A percentile compares a stretch with the other conserved stretches of the same genome.
Evolutionary conservation across 2,797 vertebrate species (phyloP).

Genomic region (Smutsia temminckii): DNA sequence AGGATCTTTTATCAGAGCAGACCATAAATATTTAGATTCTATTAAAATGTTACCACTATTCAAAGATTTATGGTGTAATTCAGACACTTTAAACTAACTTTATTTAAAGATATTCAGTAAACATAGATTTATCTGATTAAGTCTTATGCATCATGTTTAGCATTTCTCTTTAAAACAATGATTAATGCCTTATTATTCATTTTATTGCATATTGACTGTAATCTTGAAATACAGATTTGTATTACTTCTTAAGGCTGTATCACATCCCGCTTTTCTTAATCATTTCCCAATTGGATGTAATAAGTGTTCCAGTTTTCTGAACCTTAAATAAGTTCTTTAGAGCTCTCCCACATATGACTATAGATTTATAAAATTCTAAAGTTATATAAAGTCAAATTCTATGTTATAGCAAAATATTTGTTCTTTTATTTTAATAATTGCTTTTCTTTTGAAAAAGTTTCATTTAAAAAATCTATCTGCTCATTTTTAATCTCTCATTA

Average conservation of each 20-base stretch:
- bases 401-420: not conserved
- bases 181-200: not conserved
- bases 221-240: constrained; percentile 19
- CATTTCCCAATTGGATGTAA: not conserved
- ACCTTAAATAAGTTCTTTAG: constrained; percentile 5
- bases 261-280: constrained; percentile 21
- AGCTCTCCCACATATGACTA: not conserved
- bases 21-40: constrained; percentile 20
- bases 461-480: not conserved
- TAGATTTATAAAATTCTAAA: constrained; percentile 45
- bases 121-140: constrained; percentile 26
- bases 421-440: constrained; percentile 21
- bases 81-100: not conserved
- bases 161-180: constrained; percentile 26
- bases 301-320: not conserved
- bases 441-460: constrained; percentile 27
- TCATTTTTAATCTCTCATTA: constrained; percentile 21
- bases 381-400: constrained; percentile 28
- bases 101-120: constrained; percentile 15
- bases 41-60: constrained; percentile 29
- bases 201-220: not conserved
- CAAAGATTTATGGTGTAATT: not conserved
- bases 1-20: constrained; percentile 22
- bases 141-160: not conserved
- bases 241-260: constrained; percentile 19